A percentile compares a stretch with the other conserved stretches of the same genome.
Conservation (phyloP, 2,888 invertebrate genomes). For the Latheticus oryzae region DNA sequence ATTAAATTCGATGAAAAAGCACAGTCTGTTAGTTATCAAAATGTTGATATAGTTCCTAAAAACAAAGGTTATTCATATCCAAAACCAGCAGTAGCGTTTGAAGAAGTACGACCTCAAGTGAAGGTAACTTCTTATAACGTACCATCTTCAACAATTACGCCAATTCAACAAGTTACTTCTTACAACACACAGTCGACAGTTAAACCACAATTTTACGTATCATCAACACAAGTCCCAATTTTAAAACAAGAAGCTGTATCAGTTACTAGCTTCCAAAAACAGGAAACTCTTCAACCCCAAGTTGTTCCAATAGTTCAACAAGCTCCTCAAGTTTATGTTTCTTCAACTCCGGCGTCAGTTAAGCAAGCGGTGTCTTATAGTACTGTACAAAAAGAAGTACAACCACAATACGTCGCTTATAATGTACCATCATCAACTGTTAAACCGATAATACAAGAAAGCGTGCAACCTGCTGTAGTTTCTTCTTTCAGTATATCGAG, state of each 20-base stretch:
- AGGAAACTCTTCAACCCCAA: slow-evolving; percentile 14
- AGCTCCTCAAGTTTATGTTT: slow-evolving; percentile 7
- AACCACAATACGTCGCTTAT: not conserved
- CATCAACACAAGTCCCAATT: slow-evolving; percentile 49
- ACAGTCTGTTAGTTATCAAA: slow-evolving; percentile 25
- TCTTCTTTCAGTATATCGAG: slow-evolving; percentile 28
- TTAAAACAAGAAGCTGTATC: slow-evolving; percentile 40
- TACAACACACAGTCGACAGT: too few species aligned
- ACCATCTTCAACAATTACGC: slow-evolving; percentile 25
- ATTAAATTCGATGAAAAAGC: slow-evolving; percentile 40
- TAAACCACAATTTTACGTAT: slow-evolving; percentile 32
- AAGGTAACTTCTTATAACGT: slow-evolving; percentile 30
- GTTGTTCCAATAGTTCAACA: too few species aligned
- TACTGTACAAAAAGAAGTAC: too few species aligned
- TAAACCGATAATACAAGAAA: not conserved
- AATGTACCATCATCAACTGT: slow-evolving; percentile 12
- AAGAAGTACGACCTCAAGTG: slow-evolving; percentile 54
- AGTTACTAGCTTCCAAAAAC: slow-evolving; percentile 18
- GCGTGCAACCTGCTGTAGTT: slow-evolving; percentile 26
- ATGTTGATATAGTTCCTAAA: slow-evolving; percentile 12
- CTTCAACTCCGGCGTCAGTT: not conserved
- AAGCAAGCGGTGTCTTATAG: too few species aligned
- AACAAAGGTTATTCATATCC: slow-evolving; percentile 22
- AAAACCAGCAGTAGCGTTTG: slow-evolving; percentile 31
- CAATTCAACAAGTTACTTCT: slow-evolving; percentile 24